phyloP scores from a whole-genome alignment of 2,888 invertebrate species.

The Diadegma fenestrale region DNA sequence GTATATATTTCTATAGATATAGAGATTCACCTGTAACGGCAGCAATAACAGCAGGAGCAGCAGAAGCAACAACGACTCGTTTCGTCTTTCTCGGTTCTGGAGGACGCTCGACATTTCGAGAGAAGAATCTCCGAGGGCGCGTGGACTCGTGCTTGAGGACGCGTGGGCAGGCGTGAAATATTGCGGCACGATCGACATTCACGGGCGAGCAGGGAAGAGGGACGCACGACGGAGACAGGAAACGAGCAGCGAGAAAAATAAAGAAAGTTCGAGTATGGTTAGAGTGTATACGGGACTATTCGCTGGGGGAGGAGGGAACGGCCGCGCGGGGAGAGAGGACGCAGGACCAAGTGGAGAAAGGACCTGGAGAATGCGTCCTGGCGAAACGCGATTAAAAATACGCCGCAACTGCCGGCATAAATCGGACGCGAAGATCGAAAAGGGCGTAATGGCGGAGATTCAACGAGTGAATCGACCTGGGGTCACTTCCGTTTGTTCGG shows the following conservation, averaged over 20 bases:
- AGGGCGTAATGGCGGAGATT: constrained; percentile 6
- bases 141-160: constrained; percentile 66
- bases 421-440: background rate
- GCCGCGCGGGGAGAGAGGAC: constrained; percentile 20
- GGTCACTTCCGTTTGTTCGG: constrained; percentile 15
- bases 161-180: constrained; percentile 81
- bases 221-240: constrained; percentile 8
- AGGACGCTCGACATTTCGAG: constrained; percentile 28
- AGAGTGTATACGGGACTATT: constrained; percentile 16
- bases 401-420: constrained; percentile 1
- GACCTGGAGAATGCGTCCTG: constrained; percentile 70
- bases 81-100: constrained; percentile 25
- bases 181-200: constrained; percentile 75
- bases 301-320: constrained; percentile 24
- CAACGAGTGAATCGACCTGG: background rate
- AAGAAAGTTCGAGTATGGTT: background rate
- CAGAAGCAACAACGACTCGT: constrained; percentile 60
- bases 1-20: background rate
- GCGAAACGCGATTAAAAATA: constrained; percentile 76
- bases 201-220: constrained; percentile 57
- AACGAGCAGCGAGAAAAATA: background rate
- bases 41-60: constrained; percentile 56
- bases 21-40: constrained; percentile 73
- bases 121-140: constrained; percentile 18
- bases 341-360: constrained; percentile 62